A percentile compares a stretch with the other conserved stretches of the same genome.
These are phyloP conservation scores for Pomacea canaliculata DNA, from an alignment of 2,888 invertebrate genomes.

Conservation along the genomic window DNA sequence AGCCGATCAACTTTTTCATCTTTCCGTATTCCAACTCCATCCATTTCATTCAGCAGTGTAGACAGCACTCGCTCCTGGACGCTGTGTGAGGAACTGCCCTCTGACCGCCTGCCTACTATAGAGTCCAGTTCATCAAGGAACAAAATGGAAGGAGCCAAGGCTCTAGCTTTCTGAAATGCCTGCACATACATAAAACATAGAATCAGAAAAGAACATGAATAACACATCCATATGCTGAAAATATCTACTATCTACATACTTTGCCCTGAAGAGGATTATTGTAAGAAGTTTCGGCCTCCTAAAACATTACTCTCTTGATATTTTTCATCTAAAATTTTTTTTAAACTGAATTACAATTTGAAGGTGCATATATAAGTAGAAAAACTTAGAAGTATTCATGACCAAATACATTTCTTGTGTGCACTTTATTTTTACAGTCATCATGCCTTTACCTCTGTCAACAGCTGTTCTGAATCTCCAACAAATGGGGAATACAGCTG, in stretches of 20 bases:
- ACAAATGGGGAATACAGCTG: slow-evolving; percentile 78
- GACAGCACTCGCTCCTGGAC: slow-evolving; percentile 76
- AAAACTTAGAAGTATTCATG: too few relatives aligned
- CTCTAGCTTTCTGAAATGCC: slow-evolving; percentile 75
- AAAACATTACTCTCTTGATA: too few relatives aligned
- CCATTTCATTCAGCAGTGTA: slow-evolving; percentile 78
- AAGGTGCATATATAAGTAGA: too few relatives aligned
- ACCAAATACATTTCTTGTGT: too few relatives aligned
- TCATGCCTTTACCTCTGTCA: slow-evolving; percentile 70
- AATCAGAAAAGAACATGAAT: not conserved
- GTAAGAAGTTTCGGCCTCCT: too few relatives aligned
- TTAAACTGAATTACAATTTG: too few relatives aligned
- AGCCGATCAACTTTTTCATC: slow-evolving; percentile 46
- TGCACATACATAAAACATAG: slow-evolving; percentile 31
- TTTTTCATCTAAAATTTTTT: too few relatives aligned
- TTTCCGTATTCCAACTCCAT: slow-evolving; percentile 73
- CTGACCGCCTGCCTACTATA: slow-evolving; percentile 68
- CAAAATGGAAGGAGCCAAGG: slow-evolving; percentile 75
- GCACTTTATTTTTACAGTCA: too few relatives aligned
- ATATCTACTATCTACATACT: not conserved
- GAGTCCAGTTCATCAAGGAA: slow-evolving; percentile 77
- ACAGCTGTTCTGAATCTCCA: slow-evolving; percentile 77
- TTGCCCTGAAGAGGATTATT: too few relatives aligned
- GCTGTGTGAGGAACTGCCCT: slow-evolving; percentile 60
- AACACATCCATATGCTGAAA: not conserved